Evolutionary conservation across 1,140 invertebrate genomes (phyloP).

Genomic region (Micrasema minimum): DNA sequence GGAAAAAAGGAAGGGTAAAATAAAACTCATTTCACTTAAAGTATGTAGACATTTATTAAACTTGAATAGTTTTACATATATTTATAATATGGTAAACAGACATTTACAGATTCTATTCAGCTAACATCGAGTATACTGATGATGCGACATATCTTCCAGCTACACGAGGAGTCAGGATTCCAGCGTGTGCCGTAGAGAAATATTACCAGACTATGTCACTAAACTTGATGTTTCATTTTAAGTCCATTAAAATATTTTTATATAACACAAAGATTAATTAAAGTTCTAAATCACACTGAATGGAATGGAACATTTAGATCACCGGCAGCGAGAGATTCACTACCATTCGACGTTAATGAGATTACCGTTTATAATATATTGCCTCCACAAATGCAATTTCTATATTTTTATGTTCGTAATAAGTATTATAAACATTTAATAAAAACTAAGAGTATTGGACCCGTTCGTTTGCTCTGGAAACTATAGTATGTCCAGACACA

Average conservation of each 20-base stretch:
- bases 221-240: slow-evolving; percentile 23
- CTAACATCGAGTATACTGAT: slow-evolving; percentile 48
- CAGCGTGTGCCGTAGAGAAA: slow-evolving; percentile 9
- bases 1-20: neutral
- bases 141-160: slow-evolving; percentile 22
- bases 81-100: slow-evolving; percentile 50
- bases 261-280: slow-evolving; percentile 50
- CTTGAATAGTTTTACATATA: slow-evolving; percentile 44
- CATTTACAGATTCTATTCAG: slow-evolving; percentile 48
- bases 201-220: slow-evolving; percentile 22
- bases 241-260: slow-evolving; percentile 39
- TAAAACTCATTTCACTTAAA: slow-evolving; percentile 17
- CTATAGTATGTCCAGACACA: neutral
- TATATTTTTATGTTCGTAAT: neutral
- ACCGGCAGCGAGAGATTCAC: slow-evolving; percentile 31
- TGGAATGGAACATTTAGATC: slow-evolving; percentile 53
- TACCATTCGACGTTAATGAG: neutral
- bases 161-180: slow-evolving; percentile 17
- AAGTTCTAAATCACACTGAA: slow-evolving; percentile 50
- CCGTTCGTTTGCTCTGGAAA: slow-evolving; percentile 1
- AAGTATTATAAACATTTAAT: slow-evolving; percentile 23
- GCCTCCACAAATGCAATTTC: neutral
- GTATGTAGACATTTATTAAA: slow-evolving; percentile 48
- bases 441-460: slow-evolving; percentile 35
- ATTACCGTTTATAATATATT: neutral